Base-by-base conservation (phyloP, 2,113 vertebrate genomes). In the Seriola rivoliana region DNA sequence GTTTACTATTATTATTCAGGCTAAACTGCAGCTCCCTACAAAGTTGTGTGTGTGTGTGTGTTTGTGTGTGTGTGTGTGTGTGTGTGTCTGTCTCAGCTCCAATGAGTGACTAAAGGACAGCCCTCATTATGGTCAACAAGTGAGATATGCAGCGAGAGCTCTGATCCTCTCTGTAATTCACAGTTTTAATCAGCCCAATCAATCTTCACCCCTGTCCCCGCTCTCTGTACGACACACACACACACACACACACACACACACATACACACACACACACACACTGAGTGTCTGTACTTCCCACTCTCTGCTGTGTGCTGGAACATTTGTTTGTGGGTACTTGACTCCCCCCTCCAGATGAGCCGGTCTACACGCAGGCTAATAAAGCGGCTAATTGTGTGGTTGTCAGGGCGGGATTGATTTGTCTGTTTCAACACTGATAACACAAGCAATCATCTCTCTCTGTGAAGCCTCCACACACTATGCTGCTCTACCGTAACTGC, bases 361-460 rank as follows among this genome's bases (percentile, higher is more conserved):
- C 42, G 58, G 60, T 80, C 85, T 84, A 89, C 92, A 92, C 71
- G 85, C 76, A 40, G 76, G 71, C 89, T 91, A 93, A 93, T 92
- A 92, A 92, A 91, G 90, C 86, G 63, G 77, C 85, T 92, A 92
- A 93, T 92, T 91, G 89, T 92, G 25, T 80, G 84, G 73, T 78
- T 87, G 90, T 91, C 88, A 42, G 80, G 88, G 85, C 40, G 44
- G 88, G 90, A 92, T 92, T 93, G 92, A 92, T 93, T 92, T 85
- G 89, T 92, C 92, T 93, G 92, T 92, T 93, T 91, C 85, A 91
- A 92, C 91, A 91, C 86, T 91, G 90, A 93, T 92, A 93, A 92
- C 86, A 85, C 74, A 78, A 85, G 90, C 81, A 90, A 89, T 90
- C 90, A 88, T 89, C 83, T 81, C 68, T 77, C 71, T 86, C 40